phyloP scores from a whole-genome alignment of 2,797 vertebrate species.

The Martes flavigula region DNA sequence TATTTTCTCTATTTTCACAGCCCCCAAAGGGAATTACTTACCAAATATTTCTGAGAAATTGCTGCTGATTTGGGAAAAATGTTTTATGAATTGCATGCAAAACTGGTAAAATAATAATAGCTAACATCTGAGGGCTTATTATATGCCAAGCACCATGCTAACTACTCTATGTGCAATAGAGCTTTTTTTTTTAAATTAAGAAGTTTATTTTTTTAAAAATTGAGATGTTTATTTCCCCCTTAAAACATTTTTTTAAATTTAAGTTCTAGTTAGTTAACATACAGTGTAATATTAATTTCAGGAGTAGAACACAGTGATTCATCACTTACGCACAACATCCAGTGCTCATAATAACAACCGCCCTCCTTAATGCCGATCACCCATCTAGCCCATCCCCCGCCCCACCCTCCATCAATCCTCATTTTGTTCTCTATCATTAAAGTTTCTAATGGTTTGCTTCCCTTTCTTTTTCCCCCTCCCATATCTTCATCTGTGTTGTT shows the following conservation, averaged over 20 bases:
- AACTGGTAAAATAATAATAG: background rate
- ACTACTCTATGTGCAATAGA: background rate
- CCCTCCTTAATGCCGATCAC: background rate
- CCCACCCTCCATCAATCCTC: background rate
- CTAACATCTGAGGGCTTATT: background rate
- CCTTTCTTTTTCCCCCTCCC: too few species aligned
- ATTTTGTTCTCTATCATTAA: too few species aligned
- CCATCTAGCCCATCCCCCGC: background rate
- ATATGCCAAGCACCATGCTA: background rate
- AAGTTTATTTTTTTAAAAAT: background rate
- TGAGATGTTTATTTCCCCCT: background rate
- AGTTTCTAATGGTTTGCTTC: too few species aligned
- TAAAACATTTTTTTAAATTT: background rate
- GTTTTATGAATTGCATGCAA: background rate
- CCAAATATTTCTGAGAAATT: constrained; percentile 3
- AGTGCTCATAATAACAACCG: background rate
- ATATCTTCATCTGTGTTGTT: too few species aligned
- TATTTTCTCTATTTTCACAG: background rate
- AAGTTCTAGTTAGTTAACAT: background rate
- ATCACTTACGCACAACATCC: background rate
- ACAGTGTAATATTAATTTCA: background rate
- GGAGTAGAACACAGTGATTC: background rate
- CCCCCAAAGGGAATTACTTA: background rate
- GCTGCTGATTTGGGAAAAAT: background rate
- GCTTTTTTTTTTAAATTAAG: background rate